phyloP scores from a whole-genome alignment of 2,797 vertebrate genomes.

The Bovichtus diacanthus region DNA sequence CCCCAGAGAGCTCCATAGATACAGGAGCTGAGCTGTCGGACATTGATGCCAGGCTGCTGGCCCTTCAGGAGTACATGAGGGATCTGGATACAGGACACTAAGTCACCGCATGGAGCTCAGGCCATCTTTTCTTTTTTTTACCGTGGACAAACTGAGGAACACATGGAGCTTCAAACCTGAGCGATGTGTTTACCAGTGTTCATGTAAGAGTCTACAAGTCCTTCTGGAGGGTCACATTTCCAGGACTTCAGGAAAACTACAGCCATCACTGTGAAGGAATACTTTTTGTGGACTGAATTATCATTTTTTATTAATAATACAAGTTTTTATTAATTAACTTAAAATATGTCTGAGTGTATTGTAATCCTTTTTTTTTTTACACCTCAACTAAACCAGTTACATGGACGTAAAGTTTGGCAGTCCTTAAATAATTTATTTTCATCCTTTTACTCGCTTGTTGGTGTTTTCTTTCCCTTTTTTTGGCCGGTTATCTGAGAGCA shows the following conservation, averaged over 20 bases:
- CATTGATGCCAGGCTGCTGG: slow-evolving; percentile 92
- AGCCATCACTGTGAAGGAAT: slow-evolving; percentile 66
- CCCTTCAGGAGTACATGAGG: slow-evolving; percentile 94
- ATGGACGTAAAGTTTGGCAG: not conserved
- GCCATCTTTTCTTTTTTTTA: not conserved
- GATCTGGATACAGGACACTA: slow-evolving; percentile 88
- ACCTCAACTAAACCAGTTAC: not conserved
- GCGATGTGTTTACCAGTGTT: not conserved
- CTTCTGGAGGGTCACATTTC: slow-evolving; percentile 4
- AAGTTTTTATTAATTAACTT: slow-evolving; percentile 57
- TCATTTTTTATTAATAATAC: slow-evolving; percentile 33
- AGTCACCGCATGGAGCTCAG: slow-evolving; percentile 19
- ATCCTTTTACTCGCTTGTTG: not conserved
- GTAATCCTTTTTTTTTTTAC: slow-evolving; percentile 8
- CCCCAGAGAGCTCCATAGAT: slow-evolving; percentile 85
- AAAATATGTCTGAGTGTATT: slow-evolving; percentile 31
- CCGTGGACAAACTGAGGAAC: slow-evolving; percentile 12
- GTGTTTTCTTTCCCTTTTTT: not conserved
- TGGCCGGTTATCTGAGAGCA: not conserved
- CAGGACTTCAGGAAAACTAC: slow-evolving; percentile 30
- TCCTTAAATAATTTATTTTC: not conserved
- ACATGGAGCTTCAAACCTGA: slow-evolving; percentile 6
- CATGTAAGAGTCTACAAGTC: slow-evolving; percentile 9
- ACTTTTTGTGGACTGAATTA: slow-evolving; percentile 36
- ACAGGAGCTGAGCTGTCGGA: slow-evolving; percentile 89